phyloP scores from a whole-genome alignment of 2,888 invertebrate genomes.

The Piscicola geometra region DNA sequence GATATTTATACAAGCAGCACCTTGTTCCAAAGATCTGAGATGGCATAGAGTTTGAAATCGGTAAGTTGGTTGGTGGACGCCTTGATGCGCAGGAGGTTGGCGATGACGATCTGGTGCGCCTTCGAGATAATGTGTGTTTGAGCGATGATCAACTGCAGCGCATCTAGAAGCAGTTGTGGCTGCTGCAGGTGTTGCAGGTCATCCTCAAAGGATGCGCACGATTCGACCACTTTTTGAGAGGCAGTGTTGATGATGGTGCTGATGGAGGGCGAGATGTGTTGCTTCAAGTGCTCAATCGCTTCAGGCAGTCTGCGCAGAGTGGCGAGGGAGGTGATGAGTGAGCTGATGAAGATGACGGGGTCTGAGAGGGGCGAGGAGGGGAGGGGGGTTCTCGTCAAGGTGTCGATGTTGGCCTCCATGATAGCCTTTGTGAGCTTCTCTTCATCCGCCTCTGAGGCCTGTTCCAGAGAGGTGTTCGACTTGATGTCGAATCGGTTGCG shows the following conservation, averaged over 20 bases:
- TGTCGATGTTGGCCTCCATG: not conserved
- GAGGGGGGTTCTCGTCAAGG: not conserved
- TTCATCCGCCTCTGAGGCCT: conserved; percentile 10
- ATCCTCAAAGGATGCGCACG: conserved; percentile 50
- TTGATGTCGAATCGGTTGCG: conserved; percentile 33
- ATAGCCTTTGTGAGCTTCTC: not conserved
- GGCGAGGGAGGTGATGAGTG: conserved; percentile 76
- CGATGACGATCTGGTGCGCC: conserved; percentile 68
- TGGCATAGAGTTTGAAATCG: conserved; percentile 61
- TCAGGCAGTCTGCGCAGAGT: conserved; percentile 75
- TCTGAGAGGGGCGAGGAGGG: conserved; percentile 2
- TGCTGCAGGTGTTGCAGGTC: conserved; percentile 49
- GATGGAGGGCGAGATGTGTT: conserved; percentile 76
- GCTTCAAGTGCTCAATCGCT: conserved; percentile 77
- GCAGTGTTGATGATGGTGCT: conserved; percentile 73
- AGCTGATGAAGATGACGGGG: conserved; percentile 62
- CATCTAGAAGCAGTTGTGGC: conserved; percentile 57
- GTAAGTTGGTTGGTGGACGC: conserved; percentile 36
- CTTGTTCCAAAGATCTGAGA: conserved; percentile 80
- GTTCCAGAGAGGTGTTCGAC: conserved; percentile 4
- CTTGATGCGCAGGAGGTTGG: conserved; percentile 51
- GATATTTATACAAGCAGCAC: too few relatives aligned
- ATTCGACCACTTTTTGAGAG: conserved; percentile 66
- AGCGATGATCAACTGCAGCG: conserved; percentile 72
- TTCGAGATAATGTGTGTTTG: conserved; percentile 76